Percentiles rank a stretch among this genome's conserved stretches.
Evolutionary conservation across 2,888 invertebrate species (phyloP).

Genomic region (Drosophila tanythrix): DNA sequence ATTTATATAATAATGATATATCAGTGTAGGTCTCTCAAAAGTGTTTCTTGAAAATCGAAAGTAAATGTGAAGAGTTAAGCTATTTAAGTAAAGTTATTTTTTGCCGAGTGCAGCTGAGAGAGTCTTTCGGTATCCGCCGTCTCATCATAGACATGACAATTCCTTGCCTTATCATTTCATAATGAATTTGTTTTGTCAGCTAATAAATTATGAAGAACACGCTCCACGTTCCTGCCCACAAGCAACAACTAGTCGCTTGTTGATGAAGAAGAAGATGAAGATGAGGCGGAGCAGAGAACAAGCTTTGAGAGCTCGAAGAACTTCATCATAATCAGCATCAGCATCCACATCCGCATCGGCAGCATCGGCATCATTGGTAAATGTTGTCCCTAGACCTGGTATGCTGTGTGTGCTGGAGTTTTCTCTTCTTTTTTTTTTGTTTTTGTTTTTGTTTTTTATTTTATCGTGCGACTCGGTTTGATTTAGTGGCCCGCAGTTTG

Average conservation of each 20-base stretch:
- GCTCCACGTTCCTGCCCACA: constrained; percentile 58
- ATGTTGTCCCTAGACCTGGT: constrained; percentile 46
- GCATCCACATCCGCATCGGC: constrained; percentile 39
- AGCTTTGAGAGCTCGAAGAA: constrained; percentile 28
- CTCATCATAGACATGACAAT: constrained; percentile 66
- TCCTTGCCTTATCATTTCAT: constrained; percentile 75
- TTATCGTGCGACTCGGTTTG: constrained; percentile 68
- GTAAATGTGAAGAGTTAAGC: neutral
- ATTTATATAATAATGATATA: neutral
- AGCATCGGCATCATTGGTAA: constrained; percentile 53
- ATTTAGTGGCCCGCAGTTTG: constrained; percentile 80
- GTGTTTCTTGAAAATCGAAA: neutral
- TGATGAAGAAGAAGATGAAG: neutral
- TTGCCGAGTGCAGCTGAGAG: neutral
- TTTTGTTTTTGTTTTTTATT: neutral
- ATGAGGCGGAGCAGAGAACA: constrained; percentile 7
- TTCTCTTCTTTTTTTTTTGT: constrained; percentile 3
- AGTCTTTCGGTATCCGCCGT: constrained; percentile 44
- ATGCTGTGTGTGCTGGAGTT: constrained; percentile 27
- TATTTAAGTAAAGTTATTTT: neutral
- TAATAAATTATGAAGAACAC: constrained; percentile 78
- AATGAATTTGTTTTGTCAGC: constrained; percentile 82
- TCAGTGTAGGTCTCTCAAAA: neutral
- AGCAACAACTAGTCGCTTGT: constrained; percentile 22
- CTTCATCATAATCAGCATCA: constrained; percentile 70